phyloP scores from a whole-genome alignment of 2,888 invertebrate species.

The Eristalinus aeneus region DNA sequence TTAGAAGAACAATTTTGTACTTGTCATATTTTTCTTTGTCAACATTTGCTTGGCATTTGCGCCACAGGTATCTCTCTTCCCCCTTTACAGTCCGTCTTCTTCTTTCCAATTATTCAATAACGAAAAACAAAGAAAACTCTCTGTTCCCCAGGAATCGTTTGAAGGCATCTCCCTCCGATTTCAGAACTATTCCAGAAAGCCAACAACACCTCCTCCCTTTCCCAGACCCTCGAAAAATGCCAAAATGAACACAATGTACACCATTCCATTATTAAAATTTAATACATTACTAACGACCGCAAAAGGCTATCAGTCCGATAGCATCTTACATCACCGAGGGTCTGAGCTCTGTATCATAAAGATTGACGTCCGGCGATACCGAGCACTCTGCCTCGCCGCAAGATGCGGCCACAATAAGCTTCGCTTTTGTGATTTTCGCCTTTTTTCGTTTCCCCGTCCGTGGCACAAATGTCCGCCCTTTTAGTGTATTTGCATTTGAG shows the following conservation, averaged over 20 bases:
- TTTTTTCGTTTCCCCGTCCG: not conserved
- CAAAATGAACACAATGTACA: not conserved
- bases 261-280: not conserved
- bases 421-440: not conserved
- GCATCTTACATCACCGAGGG: not conserved
- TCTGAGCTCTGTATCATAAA: not conserved
- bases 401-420: not conserved
- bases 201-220: not conserved
- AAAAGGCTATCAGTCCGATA: not conserved
- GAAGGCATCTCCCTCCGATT: not conserved
- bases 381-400: not conserved
- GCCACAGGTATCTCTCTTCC: too few species aligned
- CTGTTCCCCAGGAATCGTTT: too few species aligned
- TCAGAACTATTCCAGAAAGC: not conserved
- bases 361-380: not conserved
- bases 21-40: too few species aligned
- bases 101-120: too few species aligned
- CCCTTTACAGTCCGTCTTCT: too few species aligned
- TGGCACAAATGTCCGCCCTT: slow-evolving; percentile 4
- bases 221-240: not conserved
- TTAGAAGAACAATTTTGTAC: too few species aligned
- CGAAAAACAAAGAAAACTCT: too few species aligned
- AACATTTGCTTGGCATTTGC: too few species aligned
- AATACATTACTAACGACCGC: not conserved
- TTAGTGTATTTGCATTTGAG: slow-evolving; percentile 49